phyloP scores from a whole-genome alignment of 1,140 invertebrate species.

The Drosophila mojavensis region DNA sequence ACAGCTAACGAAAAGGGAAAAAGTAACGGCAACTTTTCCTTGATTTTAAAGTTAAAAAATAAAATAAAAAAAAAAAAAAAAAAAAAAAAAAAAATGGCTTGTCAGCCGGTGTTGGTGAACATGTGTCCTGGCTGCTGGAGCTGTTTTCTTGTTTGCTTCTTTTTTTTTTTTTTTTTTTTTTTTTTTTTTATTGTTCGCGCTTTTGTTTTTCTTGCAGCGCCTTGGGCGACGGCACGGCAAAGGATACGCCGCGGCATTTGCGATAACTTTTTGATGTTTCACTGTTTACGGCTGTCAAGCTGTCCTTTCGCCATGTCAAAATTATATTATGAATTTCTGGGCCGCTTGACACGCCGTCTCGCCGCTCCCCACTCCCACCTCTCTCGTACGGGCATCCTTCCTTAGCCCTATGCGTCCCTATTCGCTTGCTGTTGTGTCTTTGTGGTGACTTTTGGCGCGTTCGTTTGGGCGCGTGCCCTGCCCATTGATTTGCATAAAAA shows the following conservation, averaged over 20 bases:
- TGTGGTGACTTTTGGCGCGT: constrained; percentile 26
- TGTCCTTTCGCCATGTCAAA: constrained; percentile 73
- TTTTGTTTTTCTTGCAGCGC: constrained; percentile 50
- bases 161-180: constrained; percentile 11
- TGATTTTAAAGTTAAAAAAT: constrained; percentile 60
- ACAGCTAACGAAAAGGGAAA: constrained; percentile 13
- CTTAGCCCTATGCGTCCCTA: background rate
- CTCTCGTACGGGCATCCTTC: background rate
- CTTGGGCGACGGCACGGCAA: constrained; percentile 25
- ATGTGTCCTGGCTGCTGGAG: constrained; percentile 63
- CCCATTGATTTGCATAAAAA: constrained; percentile 78
- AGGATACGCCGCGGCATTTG: constrained; percentile 34
- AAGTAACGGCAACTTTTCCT: constrained; percentile 62
- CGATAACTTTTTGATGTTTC: constrained; percentile 78
- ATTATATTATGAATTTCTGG: constrained; percentile 70
- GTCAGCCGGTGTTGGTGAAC: constrained; percentile 49
- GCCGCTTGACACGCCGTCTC: background rate
- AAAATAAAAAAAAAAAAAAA: constrained; percentile 18
- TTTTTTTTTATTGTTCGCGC: constrained; percentile 45
- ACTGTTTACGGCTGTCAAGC: constrained; percentile 78
- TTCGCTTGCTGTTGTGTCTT: constrained; percentile 22
- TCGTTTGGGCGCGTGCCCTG: constrained; percentile 9
- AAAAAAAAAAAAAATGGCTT: constrained; percentile 47
- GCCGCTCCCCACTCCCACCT: background rate
- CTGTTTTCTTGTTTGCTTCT: constrained; percentile 4